phyloP scores from a whole-genome alignment of 2,888 invertebrate genomes.

The Pocota personata region DNA sequence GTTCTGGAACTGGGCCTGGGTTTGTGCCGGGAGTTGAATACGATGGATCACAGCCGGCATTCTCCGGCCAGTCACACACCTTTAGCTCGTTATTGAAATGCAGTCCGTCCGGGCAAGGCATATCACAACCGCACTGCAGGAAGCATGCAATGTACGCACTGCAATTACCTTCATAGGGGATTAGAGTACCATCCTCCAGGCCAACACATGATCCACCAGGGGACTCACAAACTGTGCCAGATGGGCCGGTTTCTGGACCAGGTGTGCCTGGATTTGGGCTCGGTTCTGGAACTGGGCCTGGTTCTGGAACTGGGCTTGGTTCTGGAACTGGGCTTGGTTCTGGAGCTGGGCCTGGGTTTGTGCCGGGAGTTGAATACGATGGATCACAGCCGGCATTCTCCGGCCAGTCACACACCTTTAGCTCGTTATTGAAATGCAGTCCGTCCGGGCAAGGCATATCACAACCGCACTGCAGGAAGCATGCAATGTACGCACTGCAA shows the following conservation, averaged over 20 bases:
- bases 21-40: background rate
- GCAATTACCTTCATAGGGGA: slow-evolving; percentile 48
- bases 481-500: slow-evolving; percentile 55
- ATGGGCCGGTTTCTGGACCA: slow-evolving; percentile 45
- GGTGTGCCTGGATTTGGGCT: background rate
- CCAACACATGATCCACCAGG: slow-evolving; percentile 55
- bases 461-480: slow-evolving; percentile 23
- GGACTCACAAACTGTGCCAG: slow-evolving; percentile 61
- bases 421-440: slow-evolving; percentile 36
- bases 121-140: slow-evolving; percentile 21
- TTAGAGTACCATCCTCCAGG: background rate
- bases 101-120: slow-evolving; percentile 41
- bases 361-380: background rate
- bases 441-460: slow-evolving; percentile 40
- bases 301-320: background rate
- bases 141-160: slow-evolving; percentile 61
- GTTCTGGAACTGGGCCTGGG: background rate
- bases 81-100: slow-evolving; percentile 43
- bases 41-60: slow-evolving; percentile 74
- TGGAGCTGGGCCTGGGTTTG: background rate
- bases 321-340: background rate
- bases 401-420: slow-evolving; percentile 69
- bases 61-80: slow-evolving; percentile 71
- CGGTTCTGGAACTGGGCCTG: background rate
- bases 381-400: slow-evolving; percentile 76